A percentile compares a stretch with the other conserved stretches of the same genome.
Conservation (phyloP, 2,113 vertebrate species). For the Tachysurus vachellii region DNA sequence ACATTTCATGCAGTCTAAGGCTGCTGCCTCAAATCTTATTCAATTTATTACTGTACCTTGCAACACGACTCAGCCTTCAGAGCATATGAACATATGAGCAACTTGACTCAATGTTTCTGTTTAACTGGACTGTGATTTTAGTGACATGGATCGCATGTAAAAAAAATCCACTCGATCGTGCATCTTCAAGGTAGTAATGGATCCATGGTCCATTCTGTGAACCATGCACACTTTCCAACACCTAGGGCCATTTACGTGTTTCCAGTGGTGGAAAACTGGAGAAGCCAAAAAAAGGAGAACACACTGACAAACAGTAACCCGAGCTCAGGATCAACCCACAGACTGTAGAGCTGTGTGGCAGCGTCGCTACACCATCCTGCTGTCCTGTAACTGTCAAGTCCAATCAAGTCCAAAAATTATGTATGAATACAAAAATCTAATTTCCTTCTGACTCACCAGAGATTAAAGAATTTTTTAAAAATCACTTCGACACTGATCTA, state of each 20-base stretch:
- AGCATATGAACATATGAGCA: not conserved
- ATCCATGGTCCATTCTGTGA: not conserved
- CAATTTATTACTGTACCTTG: not conserved
- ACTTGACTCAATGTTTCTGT: not conserved
- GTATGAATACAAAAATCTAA: not conserved
- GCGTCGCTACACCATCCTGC: not conserved
- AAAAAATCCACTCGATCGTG: not conserved
- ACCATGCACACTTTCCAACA: not conserved
- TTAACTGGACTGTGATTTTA: not conserved
- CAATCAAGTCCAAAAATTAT: not conserved
- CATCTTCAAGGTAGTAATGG: not conserved
- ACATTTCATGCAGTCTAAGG: not conserved
- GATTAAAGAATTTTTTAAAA: not conserved
- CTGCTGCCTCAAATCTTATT: not conserved
- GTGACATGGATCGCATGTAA: not conserved
- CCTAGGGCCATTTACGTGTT: not conserved
- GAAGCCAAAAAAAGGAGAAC: not conserved
- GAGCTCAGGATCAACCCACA: not conserved
- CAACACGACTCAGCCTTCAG: not conserved
- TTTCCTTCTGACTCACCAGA: not conserved
- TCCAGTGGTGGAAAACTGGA: not conserved
- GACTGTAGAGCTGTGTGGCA: not conserved
- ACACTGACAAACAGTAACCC: not conserved
- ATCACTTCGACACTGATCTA: not conserved
- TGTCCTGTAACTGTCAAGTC: not conserved